Base-by-base conservation (phyloP, 1,140 invertebrate genomes). In the Caenorhabditis tropicalis region DNA sequence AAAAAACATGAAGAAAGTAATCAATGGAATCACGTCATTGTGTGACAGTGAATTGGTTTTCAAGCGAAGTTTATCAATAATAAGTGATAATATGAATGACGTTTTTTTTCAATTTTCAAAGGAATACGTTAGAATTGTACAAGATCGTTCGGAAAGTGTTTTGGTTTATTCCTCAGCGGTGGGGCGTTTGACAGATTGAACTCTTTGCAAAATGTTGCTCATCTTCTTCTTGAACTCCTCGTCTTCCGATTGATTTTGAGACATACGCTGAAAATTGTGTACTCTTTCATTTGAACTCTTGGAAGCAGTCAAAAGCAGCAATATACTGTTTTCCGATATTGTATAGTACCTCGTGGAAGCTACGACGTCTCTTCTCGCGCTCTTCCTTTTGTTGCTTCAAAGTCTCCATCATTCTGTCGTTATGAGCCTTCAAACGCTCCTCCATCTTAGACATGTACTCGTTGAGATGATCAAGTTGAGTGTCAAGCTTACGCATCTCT, bases 371-470 rank as follows among this genome's bases (percentile, higher is more conserved):
- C 81, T 87, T 86, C 65, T 87, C 86, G 10, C 86, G 79, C 31
- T 87, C 86, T 43, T 79, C 81, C 46, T 87, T 87, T 43, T 87
- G 84, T 43, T 82, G 81, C 79, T 86, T 82, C 80, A 87, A 58
- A 12, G 84, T 86, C 60, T 86, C 86, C 86, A 87, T 87, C 83
- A 87, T 60, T 56, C 70, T 82, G 33, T 86, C 80, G 53, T 87
- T 85, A 81, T 87, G 86, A 16, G 70, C 84, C 53, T 85, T 82
- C 51, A 87, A 81, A n/a, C 84, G 80, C 65, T 86, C 80, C 36
- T 87, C 86, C 86, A 87, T 82, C 65, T 87, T 87, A 36, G 36
- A 70, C 86, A 87, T 87, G 81, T 87, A 87, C 49, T 87, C 84
- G 53, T 85, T 87, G 21, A 87, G 86, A 58, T 85, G 86, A 85